phyloP scores from a whole-genome alignment of 2,113 vertebrate species.

The Sphyrna mokarran region DNA sequence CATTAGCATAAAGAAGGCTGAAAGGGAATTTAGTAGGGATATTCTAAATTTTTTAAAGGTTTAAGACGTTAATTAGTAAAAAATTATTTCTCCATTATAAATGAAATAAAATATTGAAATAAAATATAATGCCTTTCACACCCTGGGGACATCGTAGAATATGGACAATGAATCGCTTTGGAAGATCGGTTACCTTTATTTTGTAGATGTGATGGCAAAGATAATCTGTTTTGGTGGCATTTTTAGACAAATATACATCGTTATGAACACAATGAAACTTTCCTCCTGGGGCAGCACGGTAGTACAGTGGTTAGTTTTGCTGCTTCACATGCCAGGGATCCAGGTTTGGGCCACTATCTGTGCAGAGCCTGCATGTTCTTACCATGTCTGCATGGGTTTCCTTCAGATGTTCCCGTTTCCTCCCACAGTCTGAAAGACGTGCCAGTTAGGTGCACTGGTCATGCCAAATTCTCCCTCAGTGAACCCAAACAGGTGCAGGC shows the following conservation, averaged over 20 bases:
- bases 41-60: neutral
- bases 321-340: no score
- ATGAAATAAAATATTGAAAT: neutral
- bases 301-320: no score
- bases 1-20: neutral
- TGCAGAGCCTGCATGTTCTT: no score
- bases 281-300: no score
- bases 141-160: neutral
- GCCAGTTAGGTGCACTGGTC: no score
- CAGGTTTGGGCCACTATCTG: no score
- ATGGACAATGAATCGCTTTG: neutral
- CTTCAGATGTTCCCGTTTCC: no score
- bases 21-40: neutral
- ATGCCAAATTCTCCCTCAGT: no score
- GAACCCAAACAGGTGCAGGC: no score
- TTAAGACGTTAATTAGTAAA: neutral
- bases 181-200: neutral
- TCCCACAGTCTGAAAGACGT: no score
- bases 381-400: no score
- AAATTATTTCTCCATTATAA: neutral
- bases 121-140: neutral
- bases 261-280: neutral
- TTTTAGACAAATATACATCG: neutral
- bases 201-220: neutral
- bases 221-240: neutral